Evolutionary conservation across 2,797 vertebrate genomes (phyloP), one percentile per base, ranked within the genome.

Genomic region (Martes flavigula): DNA sequence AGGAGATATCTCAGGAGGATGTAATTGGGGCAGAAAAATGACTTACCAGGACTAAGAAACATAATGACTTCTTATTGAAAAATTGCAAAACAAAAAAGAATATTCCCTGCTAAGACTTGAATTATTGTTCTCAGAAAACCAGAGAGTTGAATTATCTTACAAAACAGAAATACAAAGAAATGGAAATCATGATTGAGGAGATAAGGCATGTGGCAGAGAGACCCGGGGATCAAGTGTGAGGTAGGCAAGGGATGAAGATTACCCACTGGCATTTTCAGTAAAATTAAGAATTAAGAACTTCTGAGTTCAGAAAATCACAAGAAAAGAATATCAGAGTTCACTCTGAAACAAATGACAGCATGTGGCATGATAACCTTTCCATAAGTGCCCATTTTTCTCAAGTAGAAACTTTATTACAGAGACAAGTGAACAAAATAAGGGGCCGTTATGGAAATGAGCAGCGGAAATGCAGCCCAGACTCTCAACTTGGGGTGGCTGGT

Each of bases 391-490:
- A 35, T 94, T 96, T 90, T 91, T 91, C 88, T 94, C 27, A 87
- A 91, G 58, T 58, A 89, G 27, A 89, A 87, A 81, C 56, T 96
- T 92, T 83, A 87, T 93, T 96, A 38, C 21, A 97, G 68, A 87
- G 70, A 73, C 35, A 84, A 46, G 35, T 48, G 15, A 94, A 43
- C n/a, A 85, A 90, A 97, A 90, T 64, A 62, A 91, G 54, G 13
- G 60, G 4, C 3, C 5, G 10, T 77, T 82, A 48, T 43, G 66
- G 64, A 97, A 96, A 95, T 60, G 32, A 86, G 17, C 0, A 7
- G 3, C 7, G 0, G 60, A 86, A 91, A 96, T 60, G 30, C 7
- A 8, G 35, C 79, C 46, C 66, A 66, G n/a, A 73, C 35, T 46
- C 58, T 46, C 83, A 51, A 81, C 25, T 72, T 5, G 5, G 40